Evolutionary conservation across 2,888 invertebrate species (phyloP), one percentile per base, ranked within the genome.

Genomic region (Cheilosia soror): DNA sequence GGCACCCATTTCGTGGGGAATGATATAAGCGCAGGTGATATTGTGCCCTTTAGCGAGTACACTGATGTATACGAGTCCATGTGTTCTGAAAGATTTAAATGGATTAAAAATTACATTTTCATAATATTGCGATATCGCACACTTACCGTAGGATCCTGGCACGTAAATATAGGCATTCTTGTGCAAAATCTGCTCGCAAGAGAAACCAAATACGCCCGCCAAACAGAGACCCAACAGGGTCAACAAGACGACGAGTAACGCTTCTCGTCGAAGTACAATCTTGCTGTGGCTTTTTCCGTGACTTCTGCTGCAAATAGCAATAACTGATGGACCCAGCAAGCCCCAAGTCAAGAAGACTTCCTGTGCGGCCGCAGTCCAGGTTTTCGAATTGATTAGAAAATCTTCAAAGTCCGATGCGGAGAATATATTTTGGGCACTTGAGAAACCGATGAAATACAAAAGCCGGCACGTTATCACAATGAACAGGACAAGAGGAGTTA

Each of bases 361-460:
- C 90, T 97, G 96, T 20, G 96, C 96, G 0, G 98, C 98, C 0
- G 97, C 96, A 31, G 96, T 94, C 98, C 98, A 98, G 88, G 97
- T 95, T 95, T 96, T 92, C 13, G 93, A 93, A 90, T 97, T 97
- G 57, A 96, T 93, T 90, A 98, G 96, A 92, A 97, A 97, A 90
- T 97, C 97, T 88, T 94, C 94, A 95, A 97, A 97, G 47, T 95
- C 95, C 4, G 96, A 96, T 88, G 96, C 95, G 0, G 96, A 94
- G 90, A 97, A 97, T 65, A 96, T 94, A 88, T 95, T 95, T 88
- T 95, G 89, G 47, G 85, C 89, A 69, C 11, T 90, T 25, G 90
- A 82, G 20, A 89, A 89, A 73, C 91, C 90, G 13, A 91, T 89
- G 29, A 89, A 79, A 57, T 89, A 90, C 40, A 91, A 80, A 33